Conservation (phyloP, 2,888 invertebrate genomes). For the Stenchaetothrips biformis region DNA sequence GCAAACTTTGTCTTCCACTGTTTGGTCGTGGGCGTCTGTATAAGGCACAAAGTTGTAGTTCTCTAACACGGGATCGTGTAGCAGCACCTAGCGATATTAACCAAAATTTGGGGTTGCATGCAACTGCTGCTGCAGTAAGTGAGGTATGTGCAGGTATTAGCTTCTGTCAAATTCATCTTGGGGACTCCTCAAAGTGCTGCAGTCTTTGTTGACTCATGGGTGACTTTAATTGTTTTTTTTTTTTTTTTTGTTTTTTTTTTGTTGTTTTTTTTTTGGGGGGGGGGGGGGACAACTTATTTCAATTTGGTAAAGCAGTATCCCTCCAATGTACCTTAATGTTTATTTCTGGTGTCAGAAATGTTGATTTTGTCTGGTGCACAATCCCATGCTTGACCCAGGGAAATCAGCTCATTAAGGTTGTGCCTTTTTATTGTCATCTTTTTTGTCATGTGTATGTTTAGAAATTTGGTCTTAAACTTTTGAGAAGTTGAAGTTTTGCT, state of each 20-base stretch:
- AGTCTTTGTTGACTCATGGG: slow-evolving; percentile 56
- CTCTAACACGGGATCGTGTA: slow-evolving; percentile 49
- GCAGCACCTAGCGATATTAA: slow-evolving; percentile 48
- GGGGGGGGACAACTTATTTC: too few species aligned
- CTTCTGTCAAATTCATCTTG: slow-evolving; percentile 54
- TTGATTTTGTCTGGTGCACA: too few species aligned
- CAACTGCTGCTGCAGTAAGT: slow-evolving; percentile 35
- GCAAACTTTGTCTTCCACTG: slow-evolving; percentile 58
- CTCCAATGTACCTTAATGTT: too few species aligned
- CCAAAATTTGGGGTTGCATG: slow-evolving; percentile 48
- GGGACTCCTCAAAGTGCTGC: slow-evolving; percentile 54
- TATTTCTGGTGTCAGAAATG: too few species aligned
- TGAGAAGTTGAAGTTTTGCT: not conserved
- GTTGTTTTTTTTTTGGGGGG: too few species aligned
- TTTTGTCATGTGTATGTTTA: too few species aligned
- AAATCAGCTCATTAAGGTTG: not conserved
- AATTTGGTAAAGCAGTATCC: too few species aligned
- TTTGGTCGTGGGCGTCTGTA: slow-evolving; percentile 54
- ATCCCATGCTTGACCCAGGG: too few species aligned
- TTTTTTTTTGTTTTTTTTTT: too few species aligned
- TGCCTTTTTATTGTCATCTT: not conserved
- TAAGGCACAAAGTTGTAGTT: slow-evolving; percentile 61
- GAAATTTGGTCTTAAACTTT: not conserved
- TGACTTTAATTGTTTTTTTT: too few species aligned
- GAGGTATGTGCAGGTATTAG: slow-evolving; percentile 46